A percentile compares a stretch with the other conserved stretches of the same genome.
These are phyloP conservation scores for Diglossa cyanea DNA, from an alignment of 2,797 vertebrate species.

Conservation along the genomic window DNA sequence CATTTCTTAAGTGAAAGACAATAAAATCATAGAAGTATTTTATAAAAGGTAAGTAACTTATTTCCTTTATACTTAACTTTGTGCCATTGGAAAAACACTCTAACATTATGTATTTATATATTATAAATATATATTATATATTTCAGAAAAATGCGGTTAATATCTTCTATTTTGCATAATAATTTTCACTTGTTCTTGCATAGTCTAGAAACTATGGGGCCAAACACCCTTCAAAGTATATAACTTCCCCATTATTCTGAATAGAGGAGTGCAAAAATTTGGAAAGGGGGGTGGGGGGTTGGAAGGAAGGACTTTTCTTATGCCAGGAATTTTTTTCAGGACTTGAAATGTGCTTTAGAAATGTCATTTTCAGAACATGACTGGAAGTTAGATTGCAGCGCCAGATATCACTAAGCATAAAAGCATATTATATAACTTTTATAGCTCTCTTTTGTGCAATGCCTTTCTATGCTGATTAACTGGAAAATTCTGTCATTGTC, in stretches of 20 bases:
- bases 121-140: background rate
- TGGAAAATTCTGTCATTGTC: constrained; percentile 32
- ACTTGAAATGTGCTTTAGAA: constrained; percentile 39
- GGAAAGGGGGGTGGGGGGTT: fast-evolving
- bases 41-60: background rate
- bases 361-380: constrained; percentile 3
- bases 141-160: background rate
- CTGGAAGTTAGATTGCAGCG: constrained; percentile 38
- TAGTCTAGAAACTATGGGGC: background rate
- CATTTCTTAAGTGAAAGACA: background rate
- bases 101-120: background rate
- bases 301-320: background rate
- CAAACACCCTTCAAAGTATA: background rate
- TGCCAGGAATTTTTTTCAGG: background rate
- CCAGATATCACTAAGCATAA: constrained; percentile 37
- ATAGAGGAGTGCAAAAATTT: background rate
- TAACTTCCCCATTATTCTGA: background rate
- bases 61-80: background rate
- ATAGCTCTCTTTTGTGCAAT: constrained; percentile 40
- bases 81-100: background rate
- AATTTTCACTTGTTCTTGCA: background rate
- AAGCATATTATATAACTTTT: constrained; percentile 30
- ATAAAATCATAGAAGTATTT: background rate
- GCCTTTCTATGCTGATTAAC: constrained; percentile 53
- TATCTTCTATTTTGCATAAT: background rate